phyloP scores from a whole-genome alignment of 2,888 invertebrate genomes.

The Seira musarum region DNA sequence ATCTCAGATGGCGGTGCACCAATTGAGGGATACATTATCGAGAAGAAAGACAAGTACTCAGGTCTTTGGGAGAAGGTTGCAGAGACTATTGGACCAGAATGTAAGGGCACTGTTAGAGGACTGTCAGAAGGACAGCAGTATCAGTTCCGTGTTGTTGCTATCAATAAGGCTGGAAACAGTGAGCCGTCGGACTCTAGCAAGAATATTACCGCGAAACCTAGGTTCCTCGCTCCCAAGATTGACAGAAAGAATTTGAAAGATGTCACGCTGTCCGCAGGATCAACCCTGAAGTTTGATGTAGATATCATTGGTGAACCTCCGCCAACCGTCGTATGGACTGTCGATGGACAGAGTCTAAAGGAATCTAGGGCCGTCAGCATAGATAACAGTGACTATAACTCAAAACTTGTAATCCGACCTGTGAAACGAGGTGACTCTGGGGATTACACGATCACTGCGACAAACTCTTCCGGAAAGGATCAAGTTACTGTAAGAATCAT shows the following conservation, averaged over 20 bases:
- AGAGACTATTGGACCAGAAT: constrained; percentile 84
- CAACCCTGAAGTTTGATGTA: constrained; percentile 92
- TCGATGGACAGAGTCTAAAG: constrained; percentile 83
- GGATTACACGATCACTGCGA: constrained; percentile 88
- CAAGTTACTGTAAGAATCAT: constrained; percentile 86
- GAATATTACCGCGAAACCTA: constrained; percentile 89
- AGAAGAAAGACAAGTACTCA: constrained; percentile 87
- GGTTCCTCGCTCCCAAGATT: constrained; percentile 94
- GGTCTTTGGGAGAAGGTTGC: constrained; percentile 92
- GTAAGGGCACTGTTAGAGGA: constrained; percentile 85
- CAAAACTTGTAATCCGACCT: constrained; percentile 87
- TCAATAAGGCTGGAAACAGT: constrained; percentile 83
- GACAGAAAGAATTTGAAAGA: constrained; percentile 93
- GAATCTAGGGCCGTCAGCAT: constrained; percentile 81
- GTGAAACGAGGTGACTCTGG: constrained; percentile 87
- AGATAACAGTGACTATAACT: constrained; percentile 89
- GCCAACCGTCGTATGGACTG: constrained; percentile 94
- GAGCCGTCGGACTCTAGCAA: constrained; percentile 92
- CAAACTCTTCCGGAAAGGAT: constrained; percentile 91
- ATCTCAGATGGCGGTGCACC: constrained; percentile 90
- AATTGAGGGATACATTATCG: constrained; percentile 92
- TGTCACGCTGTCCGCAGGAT: constrained; percentile 91
- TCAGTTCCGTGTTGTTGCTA: constrained; percentile 91
- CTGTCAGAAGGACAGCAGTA: constrained; percentile 92
- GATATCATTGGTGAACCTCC: constrained; percentile 95